Base-by-base conservation (phyloP, 2,797 vertebrate species). In the Karalla daura region DNA sequence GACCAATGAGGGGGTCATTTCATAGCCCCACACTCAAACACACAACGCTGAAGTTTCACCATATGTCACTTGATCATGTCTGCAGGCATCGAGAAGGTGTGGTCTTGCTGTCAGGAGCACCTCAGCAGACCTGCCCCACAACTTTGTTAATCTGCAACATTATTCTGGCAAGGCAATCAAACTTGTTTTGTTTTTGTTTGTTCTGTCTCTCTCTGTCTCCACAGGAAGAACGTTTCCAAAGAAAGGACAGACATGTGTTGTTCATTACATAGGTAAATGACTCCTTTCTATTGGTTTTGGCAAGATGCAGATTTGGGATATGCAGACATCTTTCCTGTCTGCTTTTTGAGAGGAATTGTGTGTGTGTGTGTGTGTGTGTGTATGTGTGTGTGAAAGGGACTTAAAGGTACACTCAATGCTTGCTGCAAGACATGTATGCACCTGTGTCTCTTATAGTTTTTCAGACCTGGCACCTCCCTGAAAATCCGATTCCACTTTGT, bases 181-280 rank as follows among this genome's bases (percentile, higher is more conserved):
- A 13, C 33, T 28, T 68, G 30, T 68, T 63, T 80, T 0, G 63
- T 23, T 70, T 43, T n/a, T n/a, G n/a, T n/a, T n/a, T n/a, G n/a
- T n/a, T n/a, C n/a, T n/a, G n/a, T 60, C n/a, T 18, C 23, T 67
- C 4, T 74, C 21, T 33, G n/a, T 28, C 44, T 63, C 17, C 33
- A 83, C 94, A 99, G 98, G 96, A 90, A 95, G 98, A 86, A 99
- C 98, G 21, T 99, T 99, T 91, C 98, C 98, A 71, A 99, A 99
- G 95, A 99, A 99, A 92, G 97, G 97, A 62, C 98, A 99, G 93
- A 97, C 95, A 0, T 98, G 96, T 60, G 96, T 99, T 69, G 98
- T 99, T 70, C 98, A 99, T 91, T 99, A 99, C 91, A 99, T 96
- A 96, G 98, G 98, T 99, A 95, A 95, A 74, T 24, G 5, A 28